These are phyloP conservation scores for Drosophila sulfurigaster DNA, from an alignment of 1,140 invertebrate genomes.

Conservation along the genomic window DNA sequence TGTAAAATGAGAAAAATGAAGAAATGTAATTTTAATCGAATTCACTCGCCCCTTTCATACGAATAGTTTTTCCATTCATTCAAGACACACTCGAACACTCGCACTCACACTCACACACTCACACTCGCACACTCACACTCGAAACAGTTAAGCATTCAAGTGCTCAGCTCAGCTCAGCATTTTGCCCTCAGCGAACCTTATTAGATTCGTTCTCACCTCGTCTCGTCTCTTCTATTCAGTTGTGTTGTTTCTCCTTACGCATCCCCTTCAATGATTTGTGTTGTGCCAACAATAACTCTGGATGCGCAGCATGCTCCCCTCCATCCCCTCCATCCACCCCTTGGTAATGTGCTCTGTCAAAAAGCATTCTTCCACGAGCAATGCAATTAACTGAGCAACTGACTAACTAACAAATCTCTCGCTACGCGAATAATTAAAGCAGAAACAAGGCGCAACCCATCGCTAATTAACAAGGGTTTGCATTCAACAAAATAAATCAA, in stretches of 20 bases:
- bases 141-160: slow-evolving; percentile 27
- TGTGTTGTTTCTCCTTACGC: background rate
- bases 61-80: slow-evolving; percentile 67
- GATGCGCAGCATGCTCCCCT: slow-evolving; percentile 52
- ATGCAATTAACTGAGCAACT: slow-evolving; percentile 67
- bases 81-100: slow-evolving; percentile 11
- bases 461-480: slow-evolving; percentile 70
- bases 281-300: slow-evolving; percentile 72
- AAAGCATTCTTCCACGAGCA: slow-evolving; percentile 70
- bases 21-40: slow-evolving; percentile 84
- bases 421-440: slow-evolving; percentile 50
- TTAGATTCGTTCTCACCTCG: slow-evolving; percentile 56
- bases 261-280: slow-evolving; percentile 63
- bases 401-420: slow-evolving; percentile 41
- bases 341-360: background rate
- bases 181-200: slow-evolving; percentile 56
- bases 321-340: background rate
- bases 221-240: too few species aligned
- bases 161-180: slow-evolving; percentile 4
- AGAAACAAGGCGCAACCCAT: slow-evolving; percentile 52
- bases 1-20: slow-evolving; percentile 25
- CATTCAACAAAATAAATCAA: slow-evolving; percentile 27
- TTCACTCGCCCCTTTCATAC: slow-evolving; percentile 59
- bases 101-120: slow-evolving; percentile 8
- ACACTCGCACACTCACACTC: slow-evolving; percentile 7